Base-by-base conservation (phyloP, 1,140 invertebrate species). In the Elymnias hypermnestra region DNA sequence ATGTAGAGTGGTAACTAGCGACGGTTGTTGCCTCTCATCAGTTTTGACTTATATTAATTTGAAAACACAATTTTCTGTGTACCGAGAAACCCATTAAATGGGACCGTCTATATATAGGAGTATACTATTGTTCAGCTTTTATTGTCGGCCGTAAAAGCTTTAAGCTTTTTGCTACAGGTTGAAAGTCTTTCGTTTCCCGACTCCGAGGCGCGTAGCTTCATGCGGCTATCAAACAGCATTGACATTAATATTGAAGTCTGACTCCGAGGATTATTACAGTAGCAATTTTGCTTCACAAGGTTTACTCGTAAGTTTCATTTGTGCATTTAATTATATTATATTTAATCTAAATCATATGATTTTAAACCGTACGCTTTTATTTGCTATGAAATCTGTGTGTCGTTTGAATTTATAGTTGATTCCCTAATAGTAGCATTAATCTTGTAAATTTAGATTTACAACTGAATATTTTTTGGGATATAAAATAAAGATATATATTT, bases 171-270 rank as follows among this genome's bases (percentile, higher is more conserved):
- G 15, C 8, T 22, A 13, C 26, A 44, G 33, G 22, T 23, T 35
- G 4, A 40, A 7, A 29, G 25, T 47, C 10, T 53, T 41, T 25
- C 47, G 41, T 12, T 46, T 63, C 52, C 17, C 55, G 44, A 57
- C 61, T 6, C 88, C 89, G 0, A 79, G 87, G 26, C 83, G 87
- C 0, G 87, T 90, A 0, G 88, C 90, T 0, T 89, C 90, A 0
- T 91, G 90, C 45, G 91, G 91, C 0, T 90, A 89, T 70, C 86
- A 89, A 49, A 91, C 89, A 0, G 91, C 90, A 0, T 73, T 92
- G 0, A 87, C 88, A 0, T 66, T 90, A 0, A 48, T 90, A 1
- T 31, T 92, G 0, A 86, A 89, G 50, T 79, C 86, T 1, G 63
- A 87, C 33, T 52, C 63, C 0, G 57, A 75, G 0, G 88, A 90